These are phyloP conservation scores for Choloepus didactylus DNA, from an alignment of 2,797 vertebrate species.

Conservation along the genomic window DNA sequence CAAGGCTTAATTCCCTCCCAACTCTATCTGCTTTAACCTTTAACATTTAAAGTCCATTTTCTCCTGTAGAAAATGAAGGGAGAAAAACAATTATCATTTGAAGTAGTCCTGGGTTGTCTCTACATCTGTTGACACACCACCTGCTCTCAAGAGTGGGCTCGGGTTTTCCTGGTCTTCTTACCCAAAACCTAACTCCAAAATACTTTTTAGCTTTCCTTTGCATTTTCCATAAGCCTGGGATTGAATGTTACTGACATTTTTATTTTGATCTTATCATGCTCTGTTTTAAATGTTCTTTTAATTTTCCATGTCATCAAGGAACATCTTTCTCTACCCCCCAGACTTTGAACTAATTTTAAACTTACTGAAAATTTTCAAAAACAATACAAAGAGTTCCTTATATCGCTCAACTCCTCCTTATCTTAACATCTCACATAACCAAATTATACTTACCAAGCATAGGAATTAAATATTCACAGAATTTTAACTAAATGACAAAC, in stretches of 20 bases:
- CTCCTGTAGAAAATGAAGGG: not conserved
- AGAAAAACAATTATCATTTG: not conserved
- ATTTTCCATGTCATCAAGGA: not conserved
- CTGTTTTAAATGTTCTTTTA: not conserved
- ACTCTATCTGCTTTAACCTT: not conserved
- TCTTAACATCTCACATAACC: not conserved
- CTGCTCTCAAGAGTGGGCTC: rapidly evolving
- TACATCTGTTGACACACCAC: too few species aligned
- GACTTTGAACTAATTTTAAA: not conserved
- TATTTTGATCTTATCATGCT: not conserved
- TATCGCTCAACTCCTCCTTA: too few species aligned
- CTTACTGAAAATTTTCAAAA: not conserved
- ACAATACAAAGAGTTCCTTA: too few species aligned
- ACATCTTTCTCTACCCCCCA: too few species aligned
- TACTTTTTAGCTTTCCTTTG: not conserved
- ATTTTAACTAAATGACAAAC: not conserved
- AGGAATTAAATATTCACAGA: not conserved
- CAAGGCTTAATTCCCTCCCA: not conserved
- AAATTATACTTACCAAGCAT: too few species aligned
- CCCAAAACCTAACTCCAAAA: not conserved
- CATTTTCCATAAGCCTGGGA: not conserved
- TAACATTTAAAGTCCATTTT: not conserved
- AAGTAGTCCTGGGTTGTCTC: rapidly evolving
- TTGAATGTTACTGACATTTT: not conserved
- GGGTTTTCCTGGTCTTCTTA: too few species aligned